A percentile compares a stretch with the other conserved stretches of the same genome.
These are phyloP conservation scores for Eciton burchellii DNA, from an alignment of 1,140 invertebrate genomes.

Conservation along the genomic window DNA sequence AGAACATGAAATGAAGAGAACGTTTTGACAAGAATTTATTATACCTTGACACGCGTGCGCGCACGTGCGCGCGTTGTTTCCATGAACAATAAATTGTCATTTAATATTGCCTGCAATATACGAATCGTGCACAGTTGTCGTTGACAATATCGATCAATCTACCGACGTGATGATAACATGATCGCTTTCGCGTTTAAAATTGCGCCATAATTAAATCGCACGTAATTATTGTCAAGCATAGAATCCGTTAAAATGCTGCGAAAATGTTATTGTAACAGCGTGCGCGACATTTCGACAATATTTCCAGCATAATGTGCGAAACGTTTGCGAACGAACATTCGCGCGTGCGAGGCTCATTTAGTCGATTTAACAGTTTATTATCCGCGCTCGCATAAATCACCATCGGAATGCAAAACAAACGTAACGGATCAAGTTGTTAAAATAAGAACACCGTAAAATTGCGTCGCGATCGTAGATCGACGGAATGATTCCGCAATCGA, in stretches of 20 bases:
- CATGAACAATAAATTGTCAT: no score
- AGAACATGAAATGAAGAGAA: no score
- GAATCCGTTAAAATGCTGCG: neutral
- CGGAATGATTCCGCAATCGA: neutral
- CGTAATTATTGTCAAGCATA: conserved; percentile 11
- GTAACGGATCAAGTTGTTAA: conserved; percentile 18
- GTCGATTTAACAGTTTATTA: conserved; percentile 46
- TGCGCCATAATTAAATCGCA: conserved; percentile 16
- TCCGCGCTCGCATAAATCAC: conserved; percentile 23
- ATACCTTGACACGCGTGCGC: no score
- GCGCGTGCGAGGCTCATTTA: conserved; percentile 13
- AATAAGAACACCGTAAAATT: conserved; percentile 38
- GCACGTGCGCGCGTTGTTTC: no score
- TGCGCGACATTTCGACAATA: conserved; percentile 24
- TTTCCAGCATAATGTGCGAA: neutral
- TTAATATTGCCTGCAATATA: no score
- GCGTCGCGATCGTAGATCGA: conserved; percentile 6
- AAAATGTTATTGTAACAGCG: neutral
- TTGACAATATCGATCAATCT: conserved; percentile 26
- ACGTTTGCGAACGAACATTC: conserved; percentile 15
- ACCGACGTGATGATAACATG: conserved; percentile 17
- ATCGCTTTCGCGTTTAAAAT: conserved; percentile 15
- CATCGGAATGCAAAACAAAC: conserved; percentile 47
- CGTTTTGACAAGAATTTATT: no score
- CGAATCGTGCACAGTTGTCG: neutral